phyloP scores from a whole-genome alignment of 2,888 invertebrate species.

The Nephrotoma guestfalica region DNA sequence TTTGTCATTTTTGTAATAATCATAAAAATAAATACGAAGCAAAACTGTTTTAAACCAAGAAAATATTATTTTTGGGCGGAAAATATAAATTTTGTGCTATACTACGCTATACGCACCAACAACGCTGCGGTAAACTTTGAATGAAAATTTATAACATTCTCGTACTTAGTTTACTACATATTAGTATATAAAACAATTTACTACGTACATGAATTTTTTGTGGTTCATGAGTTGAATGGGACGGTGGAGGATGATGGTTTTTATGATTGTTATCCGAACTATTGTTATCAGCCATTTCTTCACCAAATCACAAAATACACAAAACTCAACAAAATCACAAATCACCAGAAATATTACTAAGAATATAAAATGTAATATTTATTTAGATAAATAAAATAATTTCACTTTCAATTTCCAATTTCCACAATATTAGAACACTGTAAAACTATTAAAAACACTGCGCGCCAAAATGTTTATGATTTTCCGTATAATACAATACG shows the following conservation, averaged over 20 bases:
- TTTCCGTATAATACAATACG: not conserved
- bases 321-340: not conserved
- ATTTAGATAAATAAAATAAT: no score
- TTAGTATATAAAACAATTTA: not conserved
- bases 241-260: not conserved
- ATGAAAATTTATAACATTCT: not conserved
- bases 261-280: not conserved
- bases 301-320: not conserved
- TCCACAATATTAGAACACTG: not conserved
- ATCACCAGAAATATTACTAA: not conserved
- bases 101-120: not conserved
- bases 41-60: not conserved
- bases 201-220: not conserved
- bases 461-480: not conserved
- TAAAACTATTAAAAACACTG: not conserved
- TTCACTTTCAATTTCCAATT: not conserved
- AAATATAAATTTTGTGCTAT: not conserved
- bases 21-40: not conserved
- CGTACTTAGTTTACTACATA: not conserved
- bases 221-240: not conserved
- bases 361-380: no score
- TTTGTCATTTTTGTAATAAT: not conserved
- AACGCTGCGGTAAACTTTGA: not conserved
- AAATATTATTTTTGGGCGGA: not conserved
- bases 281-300: not conserved